Conservation (phyloP, 2,888 invertebrate species). For the Blomia tropicalis region DNA sequence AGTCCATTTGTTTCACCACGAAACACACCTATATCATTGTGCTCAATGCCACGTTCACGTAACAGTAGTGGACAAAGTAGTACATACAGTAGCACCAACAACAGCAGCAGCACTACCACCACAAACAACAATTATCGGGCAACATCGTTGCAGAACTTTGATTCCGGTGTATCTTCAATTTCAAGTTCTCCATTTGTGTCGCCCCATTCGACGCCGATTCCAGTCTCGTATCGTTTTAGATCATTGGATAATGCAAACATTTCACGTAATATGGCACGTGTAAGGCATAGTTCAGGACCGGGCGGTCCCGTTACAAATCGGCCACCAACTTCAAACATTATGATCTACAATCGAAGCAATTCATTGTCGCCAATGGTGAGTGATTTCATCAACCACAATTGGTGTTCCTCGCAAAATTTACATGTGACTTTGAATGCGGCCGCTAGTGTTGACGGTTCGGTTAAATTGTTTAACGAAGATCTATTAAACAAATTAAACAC, state of each 20-base stretch:
- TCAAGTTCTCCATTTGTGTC: slow-evolving; percentile 34
- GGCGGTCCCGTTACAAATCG: slow-evolving; percentile 26
- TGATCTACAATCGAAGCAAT: slow-evolving; percentile 20
- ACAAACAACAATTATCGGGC: slow-evolving; percentile 27
- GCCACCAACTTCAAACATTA: not conserved
- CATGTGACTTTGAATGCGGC: not conserved
- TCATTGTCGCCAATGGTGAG: slow-evolving; percentile 26
- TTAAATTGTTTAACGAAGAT: not conserved
- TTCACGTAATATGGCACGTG: slow-evolving; percentile 26
- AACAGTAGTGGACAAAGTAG: slow-evolving; percentile 33
- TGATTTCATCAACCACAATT: slow-evolving; percentile 4
- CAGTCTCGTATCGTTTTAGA: slow-evolving; percentile 19
- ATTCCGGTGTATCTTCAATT: slow-evolving; percentile 33
- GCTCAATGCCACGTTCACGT: slow-evolving; percentile 32
- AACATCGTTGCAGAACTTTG: slow-evolving; percentile 30
- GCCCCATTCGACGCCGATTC: slow-evolving; percentile 31
- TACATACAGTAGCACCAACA: not conserved
- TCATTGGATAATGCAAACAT: slow-evolving; percentile 27
- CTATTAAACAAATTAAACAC: not conserved
- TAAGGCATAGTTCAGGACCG: slow-evolving; percentile 32
- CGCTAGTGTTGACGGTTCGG: not conserved
- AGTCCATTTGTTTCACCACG: slow-evolving; percentile 69
- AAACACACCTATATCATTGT: slow-evolving; percentile 35
- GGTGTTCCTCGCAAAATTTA: not conserved
- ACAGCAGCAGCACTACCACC: not conserved